These are phyloP conservation scores for Seriola aureovittata DNA, from an alignment of 2,113 vertebrate genomes.

Conservation along the genomic window DNA sequence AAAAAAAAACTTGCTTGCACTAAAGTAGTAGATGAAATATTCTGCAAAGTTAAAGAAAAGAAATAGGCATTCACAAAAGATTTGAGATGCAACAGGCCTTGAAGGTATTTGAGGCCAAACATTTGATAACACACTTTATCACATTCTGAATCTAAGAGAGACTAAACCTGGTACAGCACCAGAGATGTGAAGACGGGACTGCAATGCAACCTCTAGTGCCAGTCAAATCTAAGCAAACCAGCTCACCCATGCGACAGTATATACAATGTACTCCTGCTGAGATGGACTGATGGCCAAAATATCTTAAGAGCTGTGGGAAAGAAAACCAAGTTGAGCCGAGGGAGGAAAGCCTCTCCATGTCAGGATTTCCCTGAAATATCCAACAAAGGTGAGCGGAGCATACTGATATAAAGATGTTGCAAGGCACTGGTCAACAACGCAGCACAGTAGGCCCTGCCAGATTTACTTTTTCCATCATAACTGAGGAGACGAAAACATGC, in stretches of 20 bases:
- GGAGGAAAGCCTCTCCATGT: constrained; percentile 36
- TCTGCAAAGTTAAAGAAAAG: not conserved
- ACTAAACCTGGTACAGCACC: not conserved
- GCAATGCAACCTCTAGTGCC: not conserved
- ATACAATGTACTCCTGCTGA: constrained; percentile 30
- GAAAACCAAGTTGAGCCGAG: constrained; percentile 32
- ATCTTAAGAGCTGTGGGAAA: constrained; percentile 40
- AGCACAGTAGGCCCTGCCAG: not conserved
- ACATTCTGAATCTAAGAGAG: constrained; percentile 6
- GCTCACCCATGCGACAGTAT: not conserved
- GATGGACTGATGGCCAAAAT: constrained; percentile 27
- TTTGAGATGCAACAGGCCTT: not conserved
- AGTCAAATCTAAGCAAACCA: constrained; percentile 13
- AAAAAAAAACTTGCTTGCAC: not conserved
- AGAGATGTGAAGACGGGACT: constrained; percentile 2
- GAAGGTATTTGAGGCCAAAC: constrained; percentile 5
- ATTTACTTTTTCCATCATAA: not conserved
- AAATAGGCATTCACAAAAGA: not conserved
- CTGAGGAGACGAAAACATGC: not conserved
- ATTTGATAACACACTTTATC: constrained; percentile 3
- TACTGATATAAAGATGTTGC: constrained; percentile 16
- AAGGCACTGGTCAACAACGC: not conserved
- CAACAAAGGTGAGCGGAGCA: constrained; percentile 18
- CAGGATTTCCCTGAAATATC: constrained; percentile 26
- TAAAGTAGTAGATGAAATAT: not conserved